These are phyloP conservation scores for Achroia grisella DNA, from an alignment of 1,140 invertebrate species.

Conservation along the genomic window DNA sequence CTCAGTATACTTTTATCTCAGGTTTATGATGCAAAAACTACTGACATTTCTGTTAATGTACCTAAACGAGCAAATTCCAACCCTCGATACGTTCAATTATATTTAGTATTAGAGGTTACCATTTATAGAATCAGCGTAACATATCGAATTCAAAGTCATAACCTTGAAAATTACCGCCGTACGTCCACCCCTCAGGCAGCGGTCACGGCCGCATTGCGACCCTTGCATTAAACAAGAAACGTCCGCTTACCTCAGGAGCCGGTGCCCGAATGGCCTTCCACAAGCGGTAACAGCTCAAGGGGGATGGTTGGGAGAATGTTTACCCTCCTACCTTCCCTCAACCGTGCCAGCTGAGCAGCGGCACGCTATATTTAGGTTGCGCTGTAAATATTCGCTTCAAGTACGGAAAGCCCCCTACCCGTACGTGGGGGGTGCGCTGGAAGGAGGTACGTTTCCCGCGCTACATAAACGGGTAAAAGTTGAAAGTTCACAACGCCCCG, in stretches of 20 bases:
- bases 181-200: conserved; percentile 42
- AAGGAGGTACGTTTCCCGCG: conserved; percentile 24
- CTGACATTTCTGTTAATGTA: too few relatives aligned
- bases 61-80: too few relatives aligned
- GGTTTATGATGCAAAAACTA: too few relatives aligned
- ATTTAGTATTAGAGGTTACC: neutral
- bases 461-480: conserved; percentile 63
- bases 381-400: conserved; percentile 70
- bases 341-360: conserved; percentile 66
- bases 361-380: conserved; percentile 71
- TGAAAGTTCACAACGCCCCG: conserved; percentile 67
- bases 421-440: conserved; percentile 13
- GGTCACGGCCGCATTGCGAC: conserved; percentile 54
- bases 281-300: conserved; percentile 14
- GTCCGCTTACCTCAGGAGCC: conserved; percentile 48
- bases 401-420: conserved; percentile 49
- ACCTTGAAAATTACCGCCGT: conserved; percentile 54
- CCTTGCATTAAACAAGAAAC: conserved; percentile 32
- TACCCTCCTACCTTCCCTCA: conserved; percentile 46
- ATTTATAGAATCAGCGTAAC: conserved; percentile 7
- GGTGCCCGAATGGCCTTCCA: conserved; percentile 51
- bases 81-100: too few relatives aligned
- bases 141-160: conserved; percentile 19
- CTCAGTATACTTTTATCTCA: too few relatives aligned
- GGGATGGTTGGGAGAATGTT: conserved; percentile 38